Base-by-base conservation (phyloP, 2,113 vertebrate species). In the Myotis brandtii region DNA sequence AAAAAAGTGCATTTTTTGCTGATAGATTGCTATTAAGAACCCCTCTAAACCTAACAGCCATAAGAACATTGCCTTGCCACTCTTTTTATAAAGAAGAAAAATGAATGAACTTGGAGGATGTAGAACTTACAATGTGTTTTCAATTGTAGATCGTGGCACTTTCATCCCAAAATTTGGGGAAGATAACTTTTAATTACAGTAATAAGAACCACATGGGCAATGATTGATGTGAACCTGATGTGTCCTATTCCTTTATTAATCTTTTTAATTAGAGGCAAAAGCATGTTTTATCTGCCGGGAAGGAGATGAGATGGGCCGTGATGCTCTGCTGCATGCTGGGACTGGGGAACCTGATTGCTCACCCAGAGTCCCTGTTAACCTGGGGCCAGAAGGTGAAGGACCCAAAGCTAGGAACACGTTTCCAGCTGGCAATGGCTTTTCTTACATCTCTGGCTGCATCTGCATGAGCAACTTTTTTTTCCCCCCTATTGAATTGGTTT, bases 201-300 rank as follows among this genome's bases (percentile, higher is more conserved):
- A 99, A 99, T 98, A 98, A 98, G 97, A 98, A 98, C 98, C 98
- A 98, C 97, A 98, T 98, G 98, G 98, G 96, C 96, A 96, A 97
- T 98, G 98, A 98, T 97, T 98, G 98, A 98, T 99, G 98, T 89
- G 97, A 98, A 98, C 98, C 98, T 98, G 97, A 98, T 98, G 98
- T 98, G 95, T 98, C 97, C 97, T 96, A 95, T 97, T 97, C 98
- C 97, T 98, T 98, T 98, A 98, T 98, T 98, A 98, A 98, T 98
- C 98, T 98, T 98, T 98, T 98, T 98, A 98, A 98, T 97, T 98
- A 99, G 99, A 99, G 93, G 96, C 96, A 96, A 98, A 98, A 86
- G 98, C 99, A 98, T 99, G 98, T 97, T 99, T 99, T 98, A 99
- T 99, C 97, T 99, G 98, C 98, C 96, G 96, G 95, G 98, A 99